phyloP scores from a whole-genome alignment of 2,113 vertebrate genomes.

The Etia nguti region DNA sequence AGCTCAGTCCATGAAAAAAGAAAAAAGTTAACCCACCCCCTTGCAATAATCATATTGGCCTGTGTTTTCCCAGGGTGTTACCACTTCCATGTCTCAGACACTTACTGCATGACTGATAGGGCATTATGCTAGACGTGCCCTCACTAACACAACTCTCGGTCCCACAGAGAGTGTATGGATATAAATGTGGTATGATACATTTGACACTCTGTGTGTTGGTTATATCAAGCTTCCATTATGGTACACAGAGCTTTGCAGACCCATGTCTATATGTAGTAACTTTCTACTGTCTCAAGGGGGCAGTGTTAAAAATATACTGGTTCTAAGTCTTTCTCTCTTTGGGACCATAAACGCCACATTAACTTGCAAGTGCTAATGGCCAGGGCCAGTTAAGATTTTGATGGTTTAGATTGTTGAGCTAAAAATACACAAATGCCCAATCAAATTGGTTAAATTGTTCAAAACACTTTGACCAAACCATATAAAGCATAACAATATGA shows the following conservation, averaged over 20 bases:
- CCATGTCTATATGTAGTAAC: neutral
- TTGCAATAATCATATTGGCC: constrained; percentile 49
- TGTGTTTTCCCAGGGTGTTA: constrained; percentile 59
- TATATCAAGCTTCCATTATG: neutral
- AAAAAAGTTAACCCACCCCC: constrained; percentile 20
- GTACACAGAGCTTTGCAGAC: neutral
- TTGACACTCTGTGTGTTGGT: neutral
- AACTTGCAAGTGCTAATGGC: neutral
- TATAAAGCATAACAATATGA: neutral
- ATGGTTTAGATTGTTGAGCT: neutral
- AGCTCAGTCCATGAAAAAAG: constrained; percentile 20
- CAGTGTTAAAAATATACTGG: neutral
- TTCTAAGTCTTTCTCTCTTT: neutral
- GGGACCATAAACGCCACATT: neutral
- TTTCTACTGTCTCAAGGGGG: neutral
- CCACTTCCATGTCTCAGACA: constrained; percentile 55
- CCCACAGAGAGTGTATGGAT: neutral
- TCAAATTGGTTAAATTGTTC: neutral
- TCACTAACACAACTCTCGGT: neutral
- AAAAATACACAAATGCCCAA: neutral
- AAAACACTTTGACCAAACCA: neutral
- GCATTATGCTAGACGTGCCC: constrained; percentile 13
- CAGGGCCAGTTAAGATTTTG: neutral
- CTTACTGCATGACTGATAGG: constrained; percentile 58
- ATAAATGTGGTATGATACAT: neutral